A percentile compares a stretch with the other conserved stretches of the same genome.
phyloP scores from a whole-genome alignment of 1,140 invertebrate genomes.

The Leptinotarsa texana region DNA sequence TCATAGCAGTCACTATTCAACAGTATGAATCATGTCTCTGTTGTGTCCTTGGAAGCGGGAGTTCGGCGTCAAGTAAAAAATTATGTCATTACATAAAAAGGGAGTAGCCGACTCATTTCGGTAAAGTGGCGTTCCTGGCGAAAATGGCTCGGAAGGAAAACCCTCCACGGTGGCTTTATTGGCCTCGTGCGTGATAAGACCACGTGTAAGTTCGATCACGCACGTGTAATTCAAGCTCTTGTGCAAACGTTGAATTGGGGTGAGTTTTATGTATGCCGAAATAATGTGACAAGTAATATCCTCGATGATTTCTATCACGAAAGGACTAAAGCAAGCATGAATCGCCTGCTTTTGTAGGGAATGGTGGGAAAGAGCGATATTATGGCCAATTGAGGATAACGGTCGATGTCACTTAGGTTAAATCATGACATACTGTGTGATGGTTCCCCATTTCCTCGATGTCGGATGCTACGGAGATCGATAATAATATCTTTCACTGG shows the following conservation, averaged over 20 bases:
- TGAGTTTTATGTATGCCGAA: slow-evolving; percentile 26
- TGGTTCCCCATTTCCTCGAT: not conserved
- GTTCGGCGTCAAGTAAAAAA: not conserved
- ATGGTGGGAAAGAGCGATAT: slow-evolving; percentile 8
- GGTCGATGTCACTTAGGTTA: not conserved
- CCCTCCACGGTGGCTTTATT: not conserved
- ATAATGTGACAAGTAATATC: slow-evolving; percentile 41
- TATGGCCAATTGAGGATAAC: not conserved
- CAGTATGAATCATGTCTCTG: too few species aligned
- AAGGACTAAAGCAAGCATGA: not conserved
- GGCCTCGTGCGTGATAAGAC: slow-evolving; percentile 24
- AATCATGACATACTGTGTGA: not conserved
- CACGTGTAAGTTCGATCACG: slow-evolving; percentile 34
- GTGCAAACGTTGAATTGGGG: slow-evolving; percentile 6
- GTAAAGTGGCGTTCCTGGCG: not conserved
- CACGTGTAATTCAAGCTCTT: slow-evolving; percentile 30
- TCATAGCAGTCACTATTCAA: too few species aligned
- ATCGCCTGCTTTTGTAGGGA: not conserved
- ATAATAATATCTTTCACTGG: too few species aligned
- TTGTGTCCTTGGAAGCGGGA: not conserved
- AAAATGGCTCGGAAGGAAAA: not conserved
- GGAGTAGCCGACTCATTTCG: not conserved
- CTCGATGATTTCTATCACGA: slow-evolving; percentile 25
- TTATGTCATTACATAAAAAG: slow-evolving; percentile 6
- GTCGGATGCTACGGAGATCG: too few species aligned